phyloP scores from a whole-genome alignment of 2,888 invertebrate species.

The Euzetes globulus region DNA sequence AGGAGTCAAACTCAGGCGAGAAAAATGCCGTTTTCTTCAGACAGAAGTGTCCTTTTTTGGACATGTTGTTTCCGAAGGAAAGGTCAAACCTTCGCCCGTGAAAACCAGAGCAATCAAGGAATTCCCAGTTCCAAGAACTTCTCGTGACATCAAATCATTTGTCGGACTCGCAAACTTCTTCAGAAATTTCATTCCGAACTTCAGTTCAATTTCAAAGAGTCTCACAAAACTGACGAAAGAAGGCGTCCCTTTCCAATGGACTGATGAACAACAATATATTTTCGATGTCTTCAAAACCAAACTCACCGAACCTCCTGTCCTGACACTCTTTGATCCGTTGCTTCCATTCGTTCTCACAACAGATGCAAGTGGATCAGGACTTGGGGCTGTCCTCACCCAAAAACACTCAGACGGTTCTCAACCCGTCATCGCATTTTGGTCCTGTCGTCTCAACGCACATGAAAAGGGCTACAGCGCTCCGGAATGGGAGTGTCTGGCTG shows the following conservation, averaged over 20 bases:
- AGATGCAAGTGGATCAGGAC: conserved; percentile 23
- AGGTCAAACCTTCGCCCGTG: background rate
- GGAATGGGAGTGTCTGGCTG: conserved; percentile 40
- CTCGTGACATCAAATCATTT: background rate
- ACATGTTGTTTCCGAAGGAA: background rate
- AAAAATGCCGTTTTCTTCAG: background rate
- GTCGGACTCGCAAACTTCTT: background rate
- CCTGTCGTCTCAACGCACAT: conserved; percentile 39
- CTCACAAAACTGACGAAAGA: background rate
- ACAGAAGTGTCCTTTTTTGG: background rate
- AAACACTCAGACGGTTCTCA: background rate
- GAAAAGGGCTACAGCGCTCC: conserved; percentile 41
- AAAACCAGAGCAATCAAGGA: background rate
- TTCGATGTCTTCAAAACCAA: conserved; percentile 44
- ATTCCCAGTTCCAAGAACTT: background rate
- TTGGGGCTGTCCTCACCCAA: conserved; percentile 36
- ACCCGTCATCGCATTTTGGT: conserved; percentile 21
- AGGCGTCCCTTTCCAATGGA: background rate
- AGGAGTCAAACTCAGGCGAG: background rate
- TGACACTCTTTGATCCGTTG: conserved; percentile 39
- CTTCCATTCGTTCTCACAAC: conserved; percentile 39
- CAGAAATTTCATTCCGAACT: background rate
- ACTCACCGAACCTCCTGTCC: conserved; percentile 37
- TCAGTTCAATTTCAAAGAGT: background rate
- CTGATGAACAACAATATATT: conserved; percentile 43